Evolutionary conservation across 2,888 invertebrate genomes (phyloP), one percentile per base, ranked within the genome.

Genomic region (Geophilus truncorum): DNA sequence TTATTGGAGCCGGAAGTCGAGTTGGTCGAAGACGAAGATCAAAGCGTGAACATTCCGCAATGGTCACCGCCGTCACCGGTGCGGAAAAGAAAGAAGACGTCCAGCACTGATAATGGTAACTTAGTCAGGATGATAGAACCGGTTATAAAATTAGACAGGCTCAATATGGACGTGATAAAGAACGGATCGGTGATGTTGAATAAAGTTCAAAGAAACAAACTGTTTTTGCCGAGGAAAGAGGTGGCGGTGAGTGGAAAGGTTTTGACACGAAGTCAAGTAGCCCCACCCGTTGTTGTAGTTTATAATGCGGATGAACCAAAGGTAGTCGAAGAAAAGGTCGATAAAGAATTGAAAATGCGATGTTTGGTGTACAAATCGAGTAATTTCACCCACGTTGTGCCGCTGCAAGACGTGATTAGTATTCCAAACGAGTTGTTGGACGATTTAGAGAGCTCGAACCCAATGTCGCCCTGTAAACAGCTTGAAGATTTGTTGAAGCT

Each of bases 361-460:
- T 70, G 70, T 70, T 70, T 70, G n/a, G 70, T 70, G 28, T 70
- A 70, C n/a, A 70, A 70, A 25, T 70, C 70, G 70, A n/a, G 1
- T 1, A 70, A 70, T 70, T 70, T 70, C 28, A 70, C 70, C 1
- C 70, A 70, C 28, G 70, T 70, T 10, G 28, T 70, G 12, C 70
- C 70, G 70, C 15, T 70, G 28, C 70, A 70, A 25, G 70, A 70
- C n/a, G 70, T 70, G 10, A 70, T 70, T 1, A 70, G 70, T 25
- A 70, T 70, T 25, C 70, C 70, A 4, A 70, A 70, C 12, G 70
- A 70, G 28, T 12, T 70, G 0, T 70, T 70, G 28, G 70, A 70
- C 0, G 70, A 70, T 70, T 28, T 70, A 15, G 70, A 70, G 28
- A 6, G 25, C 1, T 70, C 28, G 18, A 51, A 0, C 18, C 0